These are phyloP conservation scores for Echeneis naucrates DNA, from an alignment of 2,797 vertebrate species.

Conservation along the genomic window DNA sequence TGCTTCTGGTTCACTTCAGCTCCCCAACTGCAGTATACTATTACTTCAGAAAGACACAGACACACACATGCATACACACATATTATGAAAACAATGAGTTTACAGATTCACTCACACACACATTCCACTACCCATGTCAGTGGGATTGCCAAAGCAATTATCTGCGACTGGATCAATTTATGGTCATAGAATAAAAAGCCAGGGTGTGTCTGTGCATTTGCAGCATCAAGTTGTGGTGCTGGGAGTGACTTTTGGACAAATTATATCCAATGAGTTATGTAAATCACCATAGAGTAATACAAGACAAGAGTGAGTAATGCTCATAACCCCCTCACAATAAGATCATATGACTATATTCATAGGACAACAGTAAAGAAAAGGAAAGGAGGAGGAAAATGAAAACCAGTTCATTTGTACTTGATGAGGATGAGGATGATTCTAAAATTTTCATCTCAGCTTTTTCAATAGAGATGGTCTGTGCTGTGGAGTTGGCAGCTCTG, in stretches of 20 bases:
- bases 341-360: constrained; percentile 84
- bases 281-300: constrained; percentile 61
- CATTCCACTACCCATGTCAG: constrained; percentile 36
- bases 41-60: constrained; percentile 42
- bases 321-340: constrained; percentile 55
- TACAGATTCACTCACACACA: constrained; percentile 13
- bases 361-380: constrained; percentile 52
- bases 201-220: constrained; percentile 69
- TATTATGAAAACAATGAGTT: constrained; percentile 21
- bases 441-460: constrained; percentile 56
- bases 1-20: constrained; percentile 55
- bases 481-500: constrained; percentile 49
- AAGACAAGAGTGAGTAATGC: constrained; percentile 46
- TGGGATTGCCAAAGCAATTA: constrained; percentile 70
- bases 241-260: constrained; percentile 66
- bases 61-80: constrained; percentile 24
- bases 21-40: constrained; percentile 39
- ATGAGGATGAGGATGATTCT: constrained; percentile 67
- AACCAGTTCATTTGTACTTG: constrained; percentile 71
- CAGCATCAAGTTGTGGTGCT: constrained; percentile 36
- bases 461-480: constrained; percentile 45
- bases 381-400: constrained; percentile 50
- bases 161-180: constrained; percentile 72
- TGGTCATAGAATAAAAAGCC: constrained; percentile 73
- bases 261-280: constrained; percentile 67